Conservation (phyloP, 37 sponge, comb jelly and placozoan genomes). For the Oopsacas minuta region DNA sequence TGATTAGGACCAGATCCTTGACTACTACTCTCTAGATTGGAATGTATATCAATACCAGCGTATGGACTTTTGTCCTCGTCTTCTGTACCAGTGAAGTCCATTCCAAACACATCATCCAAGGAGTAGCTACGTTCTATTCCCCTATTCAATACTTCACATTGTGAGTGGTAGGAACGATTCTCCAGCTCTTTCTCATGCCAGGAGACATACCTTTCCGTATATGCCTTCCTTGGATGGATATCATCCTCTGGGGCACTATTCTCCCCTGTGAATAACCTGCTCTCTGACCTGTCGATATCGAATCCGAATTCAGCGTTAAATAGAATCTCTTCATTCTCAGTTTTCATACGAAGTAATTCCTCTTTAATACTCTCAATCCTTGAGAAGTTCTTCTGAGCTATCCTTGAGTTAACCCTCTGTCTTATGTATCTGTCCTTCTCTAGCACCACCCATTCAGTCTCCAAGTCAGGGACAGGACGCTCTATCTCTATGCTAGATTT, state of each 20-base stretch:
- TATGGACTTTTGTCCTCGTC: no score
- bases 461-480: not conserved
- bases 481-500: not conserved
- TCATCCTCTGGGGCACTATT: not conserved
- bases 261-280: not conserved
- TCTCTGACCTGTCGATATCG: not conserved
- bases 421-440: not conserved
- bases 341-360: not conserved
- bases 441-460: not conserved
- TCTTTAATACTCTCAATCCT: not conserved
- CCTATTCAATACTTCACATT: not conserved
- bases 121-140: not conserved
- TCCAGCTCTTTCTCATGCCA: not conserved
- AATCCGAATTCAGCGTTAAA: conserved; percentile 7
- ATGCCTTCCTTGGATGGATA: not conserved
- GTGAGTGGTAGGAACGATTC: not conserved
- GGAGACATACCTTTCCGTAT: not conserved
- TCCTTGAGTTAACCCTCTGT: not conserved
- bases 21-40: no score
- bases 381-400: not conserved
- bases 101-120: not conserved
- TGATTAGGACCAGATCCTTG: no score
- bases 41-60: no score
- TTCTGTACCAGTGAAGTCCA: no score
- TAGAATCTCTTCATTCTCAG: conserved; percentile 9